Base-by-base conservation (phyloP, 2,113 vertebrate genomes). In the Brevimyrus niger region DNA sequence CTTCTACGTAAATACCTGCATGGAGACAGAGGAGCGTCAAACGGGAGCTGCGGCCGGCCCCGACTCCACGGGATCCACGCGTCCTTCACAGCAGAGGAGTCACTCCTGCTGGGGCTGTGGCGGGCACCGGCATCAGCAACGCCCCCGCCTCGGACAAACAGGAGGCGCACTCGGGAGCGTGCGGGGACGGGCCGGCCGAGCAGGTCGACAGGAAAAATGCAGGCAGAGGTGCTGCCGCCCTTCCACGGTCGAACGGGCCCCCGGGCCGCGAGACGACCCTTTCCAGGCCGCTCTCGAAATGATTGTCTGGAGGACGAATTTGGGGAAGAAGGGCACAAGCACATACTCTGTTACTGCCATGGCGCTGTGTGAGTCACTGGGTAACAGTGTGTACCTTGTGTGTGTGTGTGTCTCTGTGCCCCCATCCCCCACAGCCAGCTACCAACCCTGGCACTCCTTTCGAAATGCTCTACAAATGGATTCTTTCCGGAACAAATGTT, bases 1-100 rank as follows among this genome's bases (percentile, higher is more conserved):
- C 98, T 96, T 99, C 98, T 90, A 99, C 96, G 91, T 97, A 99
- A 95, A 99, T 97, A 58, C 98, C 98, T 99, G 94, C 17, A 91
- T 0, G 85, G 65, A 93, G 1, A 90, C 42, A 90, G 4, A 53
- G 19, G 21, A 11, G 17, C 7, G 38, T 86, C 35, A 86, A 42
- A 86, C 27, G 27, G 17, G 23, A n/a, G 4, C 46, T 11, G 4
- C 9, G 21, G 21, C 80, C 4, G 44, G 38, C 44, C 44, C 38
- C 38, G 44, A 47, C 42, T 44, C 82, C 13, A 44, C 21, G 0
- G 19, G 42, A 11, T 21, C 44, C 42, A 6, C 44, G 17, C 11
- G 82, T 84, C 82, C 82, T 84, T 84, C 35, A 84, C 21, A 19
- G 82, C 21, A n/a, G 82, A 46, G 44, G 44, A 23, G 82, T 84